phyloP scores from a whole-genome alignment of 2,888 invertebrate species.

The Zaprionus lineosus region DNA sequence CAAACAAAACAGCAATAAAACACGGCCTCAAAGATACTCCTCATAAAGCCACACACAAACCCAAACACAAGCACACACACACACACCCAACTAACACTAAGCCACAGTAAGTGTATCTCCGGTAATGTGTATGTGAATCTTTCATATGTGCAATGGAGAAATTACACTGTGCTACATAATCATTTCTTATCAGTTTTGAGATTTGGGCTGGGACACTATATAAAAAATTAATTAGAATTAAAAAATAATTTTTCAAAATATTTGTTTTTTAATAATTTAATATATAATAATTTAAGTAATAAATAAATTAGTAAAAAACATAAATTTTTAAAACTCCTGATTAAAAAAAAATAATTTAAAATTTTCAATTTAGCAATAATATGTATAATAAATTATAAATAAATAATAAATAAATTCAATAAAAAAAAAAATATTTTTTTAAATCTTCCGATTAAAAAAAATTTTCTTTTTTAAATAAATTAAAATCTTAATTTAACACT shows the following conservation, averaged over 20 bases:
- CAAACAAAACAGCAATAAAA: constrained; percentile 73
- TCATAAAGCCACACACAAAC: constrained; percentile 31
- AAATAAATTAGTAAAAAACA: too few species aligned
- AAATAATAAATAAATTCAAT: too few species aligned
- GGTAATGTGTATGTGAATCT: constrained; percentile 41
- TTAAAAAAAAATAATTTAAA: too few species aligned
- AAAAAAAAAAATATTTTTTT: too few species aligned
- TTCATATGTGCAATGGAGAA: constrained; percentile 47
- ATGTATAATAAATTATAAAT: too few species aligned
- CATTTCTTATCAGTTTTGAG: not conserved
- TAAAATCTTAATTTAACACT: not conserved
- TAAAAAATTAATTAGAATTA: not conserved
- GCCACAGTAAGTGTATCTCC: too few species aligned
- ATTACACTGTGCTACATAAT: constrained; percentile 48
- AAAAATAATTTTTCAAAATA: too few species aligned
- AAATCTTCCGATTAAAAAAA: too few species aligned
- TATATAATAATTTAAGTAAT: not conserved
- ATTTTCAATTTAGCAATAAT: too few species aligned
- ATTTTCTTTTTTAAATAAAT: not conserved
- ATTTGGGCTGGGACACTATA: not conserved
- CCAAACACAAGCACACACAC: constrained; percentile 18
- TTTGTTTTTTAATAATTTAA: too few species aligned
- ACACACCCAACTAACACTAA: not conserved
- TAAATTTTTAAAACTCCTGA: too few species aligned
- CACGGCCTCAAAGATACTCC: constrained; percentile 60